A percentile compares a stretch with the other conserved stretches of the same genome.
Evolutionary conservation across 2,888 invertebrate species (phyloP).

Genomic region (Podotricha telesiphe): DNA sequence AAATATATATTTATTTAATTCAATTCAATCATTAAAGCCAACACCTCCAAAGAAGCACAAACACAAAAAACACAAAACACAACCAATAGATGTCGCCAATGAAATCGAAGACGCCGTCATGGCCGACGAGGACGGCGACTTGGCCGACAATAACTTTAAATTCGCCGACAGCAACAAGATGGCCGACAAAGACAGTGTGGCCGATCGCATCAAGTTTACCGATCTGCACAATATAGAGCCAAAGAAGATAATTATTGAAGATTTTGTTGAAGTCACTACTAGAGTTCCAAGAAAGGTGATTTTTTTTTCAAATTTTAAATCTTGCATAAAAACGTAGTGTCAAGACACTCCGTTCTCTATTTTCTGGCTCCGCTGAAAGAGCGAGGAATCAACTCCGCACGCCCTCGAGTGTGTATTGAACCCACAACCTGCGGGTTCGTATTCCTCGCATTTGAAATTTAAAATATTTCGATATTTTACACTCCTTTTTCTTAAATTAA

Average conservation of each 20-base stretch:
- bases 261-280: conserved; percentile 60
- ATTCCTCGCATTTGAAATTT: too few relatives aligned
- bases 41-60: conserved; percentile 35
- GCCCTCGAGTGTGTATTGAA: too few relatives aligned
- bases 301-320: not conserved
- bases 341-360: too few relatives aligned
- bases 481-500: too few relatives aligned
- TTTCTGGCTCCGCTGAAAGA: too few relatives aligned
- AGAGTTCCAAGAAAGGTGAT: conserved; percentile 25
- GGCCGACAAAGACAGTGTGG: not conserved
- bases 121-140: conserved; percentile 21
- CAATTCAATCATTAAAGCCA: conserved; percentile 28
- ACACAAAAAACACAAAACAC: conserved; percentile 31
- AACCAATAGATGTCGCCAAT: conserved; percentile 15
- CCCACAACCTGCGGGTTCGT: too few relatives aligned
- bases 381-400: too few relatives aligned
- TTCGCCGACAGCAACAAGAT: not conserved
- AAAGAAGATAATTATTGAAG: conserved; percentile 65
- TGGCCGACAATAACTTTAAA: not conserved
- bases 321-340: not conserved
- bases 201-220: too few relatives aligned
- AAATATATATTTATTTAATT: too few relatives aligned
- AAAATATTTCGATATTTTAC: too few relatives aligned
- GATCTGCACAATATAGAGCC: conserved; percentile 4
- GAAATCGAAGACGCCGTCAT: conserved; percentile 19